Base-by-base conservation (phyloP, 2,888 invertebrate species). In the Disparrhopalites patrizii region DNA sequence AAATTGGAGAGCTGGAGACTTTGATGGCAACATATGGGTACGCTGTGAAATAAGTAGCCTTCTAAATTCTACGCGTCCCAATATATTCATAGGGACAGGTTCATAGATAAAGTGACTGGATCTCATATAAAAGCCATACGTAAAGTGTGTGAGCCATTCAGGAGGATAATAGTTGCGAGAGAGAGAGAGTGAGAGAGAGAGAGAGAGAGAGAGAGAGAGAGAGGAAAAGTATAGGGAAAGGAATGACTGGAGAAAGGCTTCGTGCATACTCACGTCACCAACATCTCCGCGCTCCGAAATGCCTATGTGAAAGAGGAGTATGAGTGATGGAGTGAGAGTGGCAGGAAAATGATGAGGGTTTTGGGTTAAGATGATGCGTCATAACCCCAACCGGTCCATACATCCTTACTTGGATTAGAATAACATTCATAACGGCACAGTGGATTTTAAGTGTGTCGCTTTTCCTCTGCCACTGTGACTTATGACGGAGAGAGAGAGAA, bases 401-500 rank as follows among this genome's bases (percentile, higher is more conserved):
- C 30, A 43, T 50, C 50, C 50, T 50, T 25, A 23, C 25, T 20
- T 61, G 61, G 61, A 61, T 61, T 61, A 61, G 61, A 61, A 61
- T 61, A 61, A 61, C 61, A 61, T 61, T 61, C 61, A 61, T 61
- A 61, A 61, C 61, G 61, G 51, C 50, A 61, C 50, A 61, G 51
- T 50, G 61, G 51, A 61, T 61, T 61, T 51, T 51, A 61, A 61
- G 61, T 61, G 54, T 54, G 61, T 51, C 60, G 31, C 43, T 47
- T 60, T 23, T 51, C 51, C 51, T 36, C 33, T 15, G 8, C 61
- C 36, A 61, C 38, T 51, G 51, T 61, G 51, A 50, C 36, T 51
- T 51, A 51, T 61, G 61, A 51, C 36, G 23, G 27, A 23, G n/a
- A 58, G 36, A 36, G 36, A n/a, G 33, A 36, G 20, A 25, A 28